A percentile compares a stretch with the other conserved stretches of the same genome.
phyloP scores from a whole-genome alignment of 2,113 vertebrate species.

The Pao palembangensis region DNA sequence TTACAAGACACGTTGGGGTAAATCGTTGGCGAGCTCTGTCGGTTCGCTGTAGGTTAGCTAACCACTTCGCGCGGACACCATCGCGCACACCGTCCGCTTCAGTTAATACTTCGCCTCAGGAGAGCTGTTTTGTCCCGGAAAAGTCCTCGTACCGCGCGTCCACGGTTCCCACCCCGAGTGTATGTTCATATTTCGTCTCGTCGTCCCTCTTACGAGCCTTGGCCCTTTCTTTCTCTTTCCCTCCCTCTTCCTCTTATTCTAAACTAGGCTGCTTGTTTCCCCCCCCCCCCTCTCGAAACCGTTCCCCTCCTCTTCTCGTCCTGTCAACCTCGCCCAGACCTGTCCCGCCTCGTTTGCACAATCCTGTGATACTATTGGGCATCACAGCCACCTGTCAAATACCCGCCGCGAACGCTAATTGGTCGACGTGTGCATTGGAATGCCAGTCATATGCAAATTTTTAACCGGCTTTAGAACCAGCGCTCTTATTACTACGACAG shows the following conservation, averaged over 20 bases:
- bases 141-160: slow-evolving; percentile 53
- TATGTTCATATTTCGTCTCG: slow-evolving; percentile 44
- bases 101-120: slow-evolving; percentile 17
- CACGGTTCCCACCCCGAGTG: slow-evolving; percentile 30
- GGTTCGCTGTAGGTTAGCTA: slow-evolving; percentile 72
- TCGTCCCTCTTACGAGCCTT: slow-evolving; percentile 24
- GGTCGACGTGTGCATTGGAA: slow-evolving; percentile 71
- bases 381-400: slow-evolving; percentile 34
- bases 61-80: slow-evolving; percentile 58
- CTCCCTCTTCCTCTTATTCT: slow-evolving; percentile 74
- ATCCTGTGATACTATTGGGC: slow-evolving; percentile 55
- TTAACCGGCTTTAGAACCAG: slow-evolving; percentile 20
- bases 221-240: slow-evolving; percentile 64
- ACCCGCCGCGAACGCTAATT: slow-evolving; percentile 54
- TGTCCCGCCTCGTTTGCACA: slow-evolving; percentile 58
- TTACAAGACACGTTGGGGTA: slow-evolving; percentile 17
- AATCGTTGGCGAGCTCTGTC: slow-evolving; percentile 47
- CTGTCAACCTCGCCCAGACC: slow-evolving; percentile 80
- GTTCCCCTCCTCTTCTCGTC: slow-evolving; percentile 59
- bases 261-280: slow-evolving; percentile 74
- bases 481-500: neutral
- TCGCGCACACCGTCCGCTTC: slow-evolving; percentile 44
- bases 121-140: slow-evolving; percentile 28
- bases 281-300: slow-evolving; percentile 19
- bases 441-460: slow-evolving; percentile 83